Percentiles rank a stretch among this genome's conserved stretches.
phyloP scores from a whole-genome alignment of 2,797 vertebrate genomes.

The Vultur gryphus region DNA sequence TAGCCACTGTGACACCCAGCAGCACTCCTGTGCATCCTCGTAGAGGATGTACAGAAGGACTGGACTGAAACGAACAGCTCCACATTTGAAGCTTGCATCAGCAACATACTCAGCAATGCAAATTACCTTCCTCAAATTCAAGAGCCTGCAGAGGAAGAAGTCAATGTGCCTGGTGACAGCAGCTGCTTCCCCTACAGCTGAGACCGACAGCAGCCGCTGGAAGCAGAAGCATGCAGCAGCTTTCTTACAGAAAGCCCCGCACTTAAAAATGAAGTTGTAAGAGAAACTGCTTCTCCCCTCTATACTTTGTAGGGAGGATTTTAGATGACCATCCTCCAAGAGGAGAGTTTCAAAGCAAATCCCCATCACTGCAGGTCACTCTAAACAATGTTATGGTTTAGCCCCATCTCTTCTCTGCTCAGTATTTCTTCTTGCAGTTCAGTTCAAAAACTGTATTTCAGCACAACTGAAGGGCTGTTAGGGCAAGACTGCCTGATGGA shows the following conservation, averaged over 20 bases:
- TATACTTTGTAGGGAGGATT: background rate
- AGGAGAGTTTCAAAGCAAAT: background rate
- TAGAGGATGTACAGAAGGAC: background rate
- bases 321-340: fast-evolving
- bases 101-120: background rate
- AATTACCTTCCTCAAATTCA: background rate
- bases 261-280: background rate
- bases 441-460: background rate
- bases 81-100: background rate
- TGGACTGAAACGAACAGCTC: background rate
- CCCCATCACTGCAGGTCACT: no score
- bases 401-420: background rate
- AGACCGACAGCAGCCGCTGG: background rate
- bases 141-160: background rate
- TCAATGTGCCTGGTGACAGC: background rate
- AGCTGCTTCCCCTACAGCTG: background rate
- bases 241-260: background rate
- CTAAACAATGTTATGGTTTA: background rate
- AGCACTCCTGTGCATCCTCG: background rate
- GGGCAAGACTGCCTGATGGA: background rate
- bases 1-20: background rate
- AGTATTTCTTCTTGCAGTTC: background rate
- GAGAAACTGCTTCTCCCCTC: background rate
- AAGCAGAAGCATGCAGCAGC: background rate
- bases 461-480: no score